A percentile compares a stretch with the other conserved stretches of the same genome.
phyloP scores from a whole-genome alignment of 2,797 vertebrate genomes.

The Astyanax mexicanus region DNA sequence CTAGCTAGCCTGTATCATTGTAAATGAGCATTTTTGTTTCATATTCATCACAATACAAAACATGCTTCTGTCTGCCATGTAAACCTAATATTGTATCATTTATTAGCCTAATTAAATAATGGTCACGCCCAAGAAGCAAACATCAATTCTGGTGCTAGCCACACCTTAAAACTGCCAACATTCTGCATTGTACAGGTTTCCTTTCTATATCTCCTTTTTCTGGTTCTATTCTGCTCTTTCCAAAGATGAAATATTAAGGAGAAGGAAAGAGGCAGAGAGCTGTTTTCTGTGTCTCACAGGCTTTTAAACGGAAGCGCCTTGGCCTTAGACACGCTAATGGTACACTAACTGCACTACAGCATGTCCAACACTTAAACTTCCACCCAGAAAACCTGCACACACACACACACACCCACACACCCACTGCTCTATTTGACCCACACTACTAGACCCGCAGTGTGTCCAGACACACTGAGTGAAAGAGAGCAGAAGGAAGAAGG shows the following conservation, averaged over 20 bases:
- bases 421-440: constrained; percentile 25
- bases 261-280: constrained; percentile 9
- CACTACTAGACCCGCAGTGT: constrained; percentile 3
- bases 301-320: constrained; percentile 12
- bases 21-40: no score
- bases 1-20: no score
- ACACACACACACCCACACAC: constrained; percentile 7
- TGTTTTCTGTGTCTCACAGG: constrained; percentile 25
- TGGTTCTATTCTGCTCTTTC: not conserved
- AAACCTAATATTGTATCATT: no score
- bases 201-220: constrained; percentile 1
- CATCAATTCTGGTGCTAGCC: no score
- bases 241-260: constrained; percentile 40
- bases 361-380: constrained; percentile 23
- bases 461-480: not conserved
- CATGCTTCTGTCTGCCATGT: no score
- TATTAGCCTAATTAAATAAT: no score
- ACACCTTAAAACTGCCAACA: no score
- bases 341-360: constrained; percentile 12
- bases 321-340: not conserved
- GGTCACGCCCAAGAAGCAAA: no score
- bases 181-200: not conserved
- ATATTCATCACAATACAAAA: no score
- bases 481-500: constrained; percentile 6
- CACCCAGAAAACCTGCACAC: constrained; percentile 1